phyloP scores from a whole-genome alignment of 2,797 vertebrate species.

The Acanthurus leucopareius region DNA sequence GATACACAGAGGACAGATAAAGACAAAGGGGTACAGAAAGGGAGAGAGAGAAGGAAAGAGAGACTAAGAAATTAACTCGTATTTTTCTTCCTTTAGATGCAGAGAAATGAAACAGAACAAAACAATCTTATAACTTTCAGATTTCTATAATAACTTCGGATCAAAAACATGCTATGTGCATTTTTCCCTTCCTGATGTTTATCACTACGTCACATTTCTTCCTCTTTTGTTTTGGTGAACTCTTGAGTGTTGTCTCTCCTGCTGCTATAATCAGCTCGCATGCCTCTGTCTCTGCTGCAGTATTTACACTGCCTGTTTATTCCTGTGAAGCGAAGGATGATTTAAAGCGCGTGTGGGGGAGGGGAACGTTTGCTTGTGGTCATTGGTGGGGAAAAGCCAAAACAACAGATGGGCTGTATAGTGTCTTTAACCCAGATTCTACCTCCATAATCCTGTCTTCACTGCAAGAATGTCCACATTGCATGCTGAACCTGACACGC shows the following conservation, averaged over 20 bases:
- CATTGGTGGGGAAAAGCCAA: constrained; percentile 78
- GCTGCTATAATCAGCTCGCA: constrained; percentile 47
- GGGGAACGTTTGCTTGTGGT: constrained; percentile 53
- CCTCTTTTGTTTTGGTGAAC: background rate
- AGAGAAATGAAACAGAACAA: constrained; percentile 2
- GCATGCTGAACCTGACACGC: constrained; percentile 38
- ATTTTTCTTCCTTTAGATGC: constrained; percentile 5
- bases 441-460: constrained; percentile 83
- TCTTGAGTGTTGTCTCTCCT: constrained; percentile 10
- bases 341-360: constrained; percentile 40
- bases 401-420: constrained; percentile 88
- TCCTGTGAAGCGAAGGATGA: constrained; percentile 53
- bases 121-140: background rate
- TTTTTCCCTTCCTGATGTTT: background rate
- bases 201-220: background rate
- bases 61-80: constrained; percentile 9
- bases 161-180: background rate
- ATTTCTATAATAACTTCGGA: constrained; percentile 2
- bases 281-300: constrained; percentile 15
- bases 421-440: constrained; percentile 87
- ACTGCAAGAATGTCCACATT: constrained; percentile 80
- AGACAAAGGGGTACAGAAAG: constrained; percentile 48
- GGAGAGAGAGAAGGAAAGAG: constrained; percentile 25
- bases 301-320: constrained; percentile 60
- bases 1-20: constrained; percentile 68